A percentile compares a stretch with the other conserved stretches of the same genome.
Evolutionary conservation across 1,140 invertebrate genomes (phyloP).

Genomic region (Trachymyrmex cornetzi): DNA sequence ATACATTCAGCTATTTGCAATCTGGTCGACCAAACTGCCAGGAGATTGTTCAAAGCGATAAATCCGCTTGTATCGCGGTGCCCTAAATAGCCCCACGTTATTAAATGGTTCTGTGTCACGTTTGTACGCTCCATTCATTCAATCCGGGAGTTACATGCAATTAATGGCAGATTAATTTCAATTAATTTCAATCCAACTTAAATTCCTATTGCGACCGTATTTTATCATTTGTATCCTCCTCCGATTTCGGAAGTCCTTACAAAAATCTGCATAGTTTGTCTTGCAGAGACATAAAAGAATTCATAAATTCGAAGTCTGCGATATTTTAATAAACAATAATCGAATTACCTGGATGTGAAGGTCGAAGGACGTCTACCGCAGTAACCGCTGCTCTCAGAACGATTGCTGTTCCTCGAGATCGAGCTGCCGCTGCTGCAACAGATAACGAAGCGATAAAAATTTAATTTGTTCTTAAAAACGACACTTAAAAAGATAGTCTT

Average conservation of each 20-base stretch:
- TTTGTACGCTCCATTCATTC: constrained; percentile 1
- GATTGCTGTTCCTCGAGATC: constrained; percentile 92
- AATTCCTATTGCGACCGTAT: no score
- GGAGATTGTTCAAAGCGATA: background rate
- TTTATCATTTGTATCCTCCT: background rate
- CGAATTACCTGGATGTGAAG: constrained; percentile 86
- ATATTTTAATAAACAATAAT: background rate
- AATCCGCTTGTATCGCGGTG: background rate
- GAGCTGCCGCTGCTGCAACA: constrained; percentile 90
- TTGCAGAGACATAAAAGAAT: background rate
- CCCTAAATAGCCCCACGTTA: background rate
- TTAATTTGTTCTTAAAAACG: background rate
- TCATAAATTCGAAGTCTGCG: background rate
- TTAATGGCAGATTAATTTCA: background rate
- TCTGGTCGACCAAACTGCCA: no score
- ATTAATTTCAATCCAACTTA: background rate
- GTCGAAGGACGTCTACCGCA: constrained; percentile 88
- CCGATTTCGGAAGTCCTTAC: background rate
- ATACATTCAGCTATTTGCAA: constrained; percentile 10
- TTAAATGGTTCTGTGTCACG: background rate
- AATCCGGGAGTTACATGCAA: background rate
- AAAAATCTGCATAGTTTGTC: background rate
- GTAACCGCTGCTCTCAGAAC: constrained; percentile 93
- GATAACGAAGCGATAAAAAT: background rate
- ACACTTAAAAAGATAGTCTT: background rate